Conservation (phyloP, 2,113 vertebrate genomes). For the Nothocercus nigrocapillus region DNA sequence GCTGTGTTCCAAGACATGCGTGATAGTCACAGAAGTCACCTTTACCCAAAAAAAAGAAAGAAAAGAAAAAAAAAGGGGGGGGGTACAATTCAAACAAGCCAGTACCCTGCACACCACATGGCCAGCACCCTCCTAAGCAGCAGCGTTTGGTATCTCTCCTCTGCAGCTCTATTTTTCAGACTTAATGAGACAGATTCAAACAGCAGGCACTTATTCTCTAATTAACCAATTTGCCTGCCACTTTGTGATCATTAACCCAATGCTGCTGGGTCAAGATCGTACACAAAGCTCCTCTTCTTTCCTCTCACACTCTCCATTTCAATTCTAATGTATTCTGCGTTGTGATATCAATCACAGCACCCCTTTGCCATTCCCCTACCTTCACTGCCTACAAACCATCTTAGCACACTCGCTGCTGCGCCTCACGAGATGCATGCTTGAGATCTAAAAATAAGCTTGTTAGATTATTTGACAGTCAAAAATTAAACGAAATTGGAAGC, state of each 20-base stretch:
- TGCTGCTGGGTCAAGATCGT: conserved; percentile 25
- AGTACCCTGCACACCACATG: not conserved
- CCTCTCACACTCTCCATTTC: not conserved
- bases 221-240: conserved; percentile 66
- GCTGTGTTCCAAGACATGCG: not conserved
- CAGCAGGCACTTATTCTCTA: conserved; percentile 63
- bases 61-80: no score
- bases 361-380: not conserved
- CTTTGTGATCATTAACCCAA: conserved; percentile 61
- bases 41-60: not conserved
- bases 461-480: conserved; percentile 68
- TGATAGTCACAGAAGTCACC: not conserved
- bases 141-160: not conserved
- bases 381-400: not conserved
- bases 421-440: not conserved
- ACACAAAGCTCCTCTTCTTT: not conserved
- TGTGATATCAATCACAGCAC: not conserved
- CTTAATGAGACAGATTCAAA: conserved; percentile 67
- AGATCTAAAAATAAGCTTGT: conserved; percentile 69
- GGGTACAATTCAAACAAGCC: not conserved
- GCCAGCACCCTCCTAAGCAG: not conserved
- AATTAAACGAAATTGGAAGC: conserved; percentile 66
- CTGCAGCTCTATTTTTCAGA: conserved; percentile 46
- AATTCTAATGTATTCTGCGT: not conserved
- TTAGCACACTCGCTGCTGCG: conserved; percentile 29